Conservation (phyloP, 2,113 vertebrate species). For the Microcebus jonahi region DNA sequence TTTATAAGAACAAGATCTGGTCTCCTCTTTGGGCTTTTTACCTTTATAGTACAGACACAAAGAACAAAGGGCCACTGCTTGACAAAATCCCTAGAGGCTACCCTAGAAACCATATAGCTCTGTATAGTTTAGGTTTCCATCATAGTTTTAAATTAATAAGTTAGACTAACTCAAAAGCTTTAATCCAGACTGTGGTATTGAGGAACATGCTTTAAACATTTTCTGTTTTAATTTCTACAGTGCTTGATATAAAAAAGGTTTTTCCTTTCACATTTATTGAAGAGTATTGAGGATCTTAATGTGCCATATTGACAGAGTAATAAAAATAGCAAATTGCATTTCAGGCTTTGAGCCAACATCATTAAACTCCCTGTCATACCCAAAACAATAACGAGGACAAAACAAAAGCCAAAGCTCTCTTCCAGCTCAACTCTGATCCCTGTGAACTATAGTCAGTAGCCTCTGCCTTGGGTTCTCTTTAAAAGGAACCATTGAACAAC, state of each 20-base stretch:
- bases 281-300: slow-evolving; percentile 85
- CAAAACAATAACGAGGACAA: slow-evolving; percentile 77
- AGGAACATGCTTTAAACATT: slow-evolving; percentile 80
- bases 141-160: slow-evolving; percentile 85
- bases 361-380: slow-evolving; percentile 83
- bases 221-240: slow-evolving; percentile 82
- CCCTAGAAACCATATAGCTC: slow-evolving; percentile 71
- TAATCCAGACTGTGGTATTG: slow-evolving; percentile 78
- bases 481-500: background rate
- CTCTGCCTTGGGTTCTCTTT: background rate
- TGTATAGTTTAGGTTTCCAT: slow-evolving; percentile 80
- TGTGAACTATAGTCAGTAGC: slow-evolving; percentile 52
- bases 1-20: background rate
- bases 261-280: slow-evolving; percentile 82
- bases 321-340: slow-evolving; percentile 89
- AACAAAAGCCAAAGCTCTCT: slow-evolving; percentile 73
- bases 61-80: slow-evolving; percentile 12
- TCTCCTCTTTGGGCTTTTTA: slow-evolving; percentile 41
- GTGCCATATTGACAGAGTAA: slow-evolving; percentile 88
- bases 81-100: slow-evolving; percentile 69
- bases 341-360: slow-evolving; percentile 84
- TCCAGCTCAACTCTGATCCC: slow-evolving; percentile 28
- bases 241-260: slow-evolving; percentile 79
- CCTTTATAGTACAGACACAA: slow-evolving; percentile 39
- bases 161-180: slow-evolving; percentile 81